Base-by-base conservation (phyloP, 1,140 invertebrate genomes). In the Nasonia vitripennis region DNA sequence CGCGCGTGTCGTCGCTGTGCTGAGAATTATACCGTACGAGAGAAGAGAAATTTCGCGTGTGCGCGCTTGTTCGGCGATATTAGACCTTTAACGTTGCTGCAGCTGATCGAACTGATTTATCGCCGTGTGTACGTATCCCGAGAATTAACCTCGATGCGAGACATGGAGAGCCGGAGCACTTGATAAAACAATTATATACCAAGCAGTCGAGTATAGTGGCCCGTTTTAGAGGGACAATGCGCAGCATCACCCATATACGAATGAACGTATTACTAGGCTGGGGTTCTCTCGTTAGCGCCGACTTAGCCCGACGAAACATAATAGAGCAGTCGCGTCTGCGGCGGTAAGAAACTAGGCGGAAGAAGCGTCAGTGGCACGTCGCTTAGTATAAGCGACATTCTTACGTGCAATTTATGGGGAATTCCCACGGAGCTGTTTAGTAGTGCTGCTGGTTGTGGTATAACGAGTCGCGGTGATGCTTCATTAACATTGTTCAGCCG, bases 331-430 rank as follows among this genome's bases (percentile, higher is more conserved):
- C n/a, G n/a, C n/a, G n/a, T n/a, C n/a, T n/a, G n/a, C n/a, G 6
- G 9, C 9, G 27, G 10, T n/a, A 71, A 71, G 70, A 71, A 71
- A 34, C 70, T 6, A 11, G 10, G 70, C 70, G 70, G 70, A 71
- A 48, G 79, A 17, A 73, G 68, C 79, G 17, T 41, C 68, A 37
- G 4, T 20, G n/a, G 55, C 14, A 41, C 9, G 73, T 71, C 27
- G n/a, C 23, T 31, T n/a, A 68, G 79, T 67, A 81, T 81, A 67
- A 41, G 17, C 41, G 45, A 67, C 73, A 83, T 83, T 75, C 81
- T 83, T 67, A 34, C 71, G 20, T n/a, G 20, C 41, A 83, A 67
- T 83, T 83, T 83, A 83, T 83, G 70, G 73, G 48, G 51, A 75
- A 83, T 83, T 75, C 73, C 31, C 41, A 45, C 41, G 9, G 11